Base-by-base conservation (phyloP, 2,797 vertebrate genomes). In the Triplophysa bombifrons region DNA sequence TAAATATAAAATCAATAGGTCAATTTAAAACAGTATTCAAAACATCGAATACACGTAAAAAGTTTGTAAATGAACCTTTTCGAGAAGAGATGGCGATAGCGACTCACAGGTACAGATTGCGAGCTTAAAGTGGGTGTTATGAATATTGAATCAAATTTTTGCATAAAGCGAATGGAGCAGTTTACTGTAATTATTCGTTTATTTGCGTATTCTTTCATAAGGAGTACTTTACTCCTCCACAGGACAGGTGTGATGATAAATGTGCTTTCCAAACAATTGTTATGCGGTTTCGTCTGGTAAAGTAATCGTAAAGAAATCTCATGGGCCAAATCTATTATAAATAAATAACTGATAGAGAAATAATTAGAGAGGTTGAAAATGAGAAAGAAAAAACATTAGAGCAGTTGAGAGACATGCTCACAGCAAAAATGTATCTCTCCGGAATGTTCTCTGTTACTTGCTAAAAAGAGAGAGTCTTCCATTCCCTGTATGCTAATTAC, bases 401-500 rank as follows among this genome's bases (percentile, higher is more conserved):
- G n/a, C 17, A 53, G 27, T 19, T 22, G 30, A 22, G 14, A 20
- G 48, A 53, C 16, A 65, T 55, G 30, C n/a, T 5, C 50, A 17
- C 19, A 51, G 9, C n/a, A 6, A 56, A 19, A 44, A 67, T 46
- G 16, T 22, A n/a, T 67, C 56, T 64, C 66, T 44, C 34, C 41
- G 48, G 19, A 75, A 64, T 53, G n/a, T 75, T 55, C 16, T 66
- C 48, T 5, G 30, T 30, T 66, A 41, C 38, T 56, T 66, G 34
- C 74, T 67, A 56, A 27, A 67, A 27, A 67, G 34, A 67, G 38
- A 66, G 22, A 44, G 34, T 76, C 17, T 67, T 46, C 61, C 30
- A 34, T 64, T 64, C 34, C 38, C 34, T 56, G 64, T 76, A 67
- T 67, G 51, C 64, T 76, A 76, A 56, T 76, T 67, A 48, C 56